These are phyloP conservation scores for Mamestra configurata DNA, from an alignment of 1,140 invertebrate species.

Conservation along the genomic window DNA sequence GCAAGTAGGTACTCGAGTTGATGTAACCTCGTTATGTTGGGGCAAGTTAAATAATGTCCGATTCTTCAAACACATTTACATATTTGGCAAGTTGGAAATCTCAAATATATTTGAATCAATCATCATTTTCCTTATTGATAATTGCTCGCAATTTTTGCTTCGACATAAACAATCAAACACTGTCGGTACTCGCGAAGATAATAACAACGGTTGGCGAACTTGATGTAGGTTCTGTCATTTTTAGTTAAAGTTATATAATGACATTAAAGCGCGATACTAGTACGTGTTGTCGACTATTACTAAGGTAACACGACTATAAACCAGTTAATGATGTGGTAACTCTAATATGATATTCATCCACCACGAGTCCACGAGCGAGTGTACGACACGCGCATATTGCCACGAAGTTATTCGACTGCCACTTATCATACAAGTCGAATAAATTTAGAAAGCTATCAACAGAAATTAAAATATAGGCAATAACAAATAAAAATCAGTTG, in stretches of 20 bases:
- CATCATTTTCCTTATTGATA: constrained; percentile 50
- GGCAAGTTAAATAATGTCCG: constrained; percentile 68
- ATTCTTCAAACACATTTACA: constrained; percentile 64
- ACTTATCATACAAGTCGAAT: constrained; percentile 59
- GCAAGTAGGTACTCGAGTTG: constrained; percentile 75
- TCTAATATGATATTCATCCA: constrained; percentile 64
- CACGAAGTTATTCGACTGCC: constrained; percentile 52
- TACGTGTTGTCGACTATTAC: constrained; percentile 26
- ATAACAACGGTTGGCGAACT: constrained; percentile 23
- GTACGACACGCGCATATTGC: constrained; percentile 56
- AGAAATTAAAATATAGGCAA: constrained; percentile 54
- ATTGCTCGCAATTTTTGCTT: constrained; percentile 3
- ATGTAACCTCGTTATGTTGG: constrained; percentile 75
- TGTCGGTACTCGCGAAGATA: not conserved
- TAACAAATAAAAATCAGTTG: constrained; percentile 47
- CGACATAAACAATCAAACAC: constrained; percentile 5
- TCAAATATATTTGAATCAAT: constrained; percentile 47
- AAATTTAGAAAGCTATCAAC: constrained; percentile 64
- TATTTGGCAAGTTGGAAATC: constrained; percentile 50
- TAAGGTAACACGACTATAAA: constrained; percentile 59
- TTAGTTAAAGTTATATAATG: constrained; percentile 37
- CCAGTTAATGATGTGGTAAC: constrained; percentile 68
- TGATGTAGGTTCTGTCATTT: not conserved
- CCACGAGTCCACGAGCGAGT: constrained; percentile 20
- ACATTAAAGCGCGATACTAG: constrained; percentile 1